Base-by-base conservation (phyloP, 2,888 invertebrate genomes). In the Pedicia rivosa region DNA sequence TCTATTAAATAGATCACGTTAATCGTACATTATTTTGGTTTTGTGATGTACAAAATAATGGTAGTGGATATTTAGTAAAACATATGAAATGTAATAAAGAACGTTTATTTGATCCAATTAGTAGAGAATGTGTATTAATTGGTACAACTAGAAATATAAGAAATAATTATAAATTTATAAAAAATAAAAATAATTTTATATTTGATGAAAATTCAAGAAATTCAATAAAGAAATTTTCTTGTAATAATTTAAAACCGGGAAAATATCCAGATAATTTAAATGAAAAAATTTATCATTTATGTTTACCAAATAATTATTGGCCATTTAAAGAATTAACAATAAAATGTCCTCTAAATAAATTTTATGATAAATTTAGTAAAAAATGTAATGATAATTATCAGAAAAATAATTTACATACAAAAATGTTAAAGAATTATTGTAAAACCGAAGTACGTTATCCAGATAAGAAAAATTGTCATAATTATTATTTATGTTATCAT, bases 51-150 rank as follows among this genome's bases (percentile, higher is more conserved):
- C 38, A 41, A 3, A 1, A n/a, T 1, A 42, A 42, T 7, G 48
- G 47, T 6, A 12, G 12, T n/a, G 46, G 45, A 3, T 47, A 28
- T 13, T 24, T 28, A 0, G 2, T 43, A 5, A 41, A 45, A 1
- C 48, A 45, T 33, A 47, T 48, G 48, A 28, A 38, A 10, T 48
- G 48, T 29, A 43, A 42, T 2, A 26, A 19, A 6, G 38, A 39
- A 9, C 40, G 46, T 22, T 16, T 35, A 9, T 48, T 44, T 30
- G 43, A 47, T 38, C 36, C 43, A 4, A 4, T 24, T 1, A 37
- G 37, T 3, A 41, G 42, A 7, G 45, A 37, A 10, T 48, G 48
- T 38, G 26, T 48, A 3, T 30, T 45, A 7, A 7, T 29, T 9
- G 46, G 42, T 13, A 45, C 45, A n/a, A 35, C 40, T 6, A 27